Percentiles rank a stretch among this genome's conserved stretches.
Evolutionary conservation across 1,140 invertebrate genomes (phyloP).

Genomic region (Hylaeus anthracinus): DNA sequence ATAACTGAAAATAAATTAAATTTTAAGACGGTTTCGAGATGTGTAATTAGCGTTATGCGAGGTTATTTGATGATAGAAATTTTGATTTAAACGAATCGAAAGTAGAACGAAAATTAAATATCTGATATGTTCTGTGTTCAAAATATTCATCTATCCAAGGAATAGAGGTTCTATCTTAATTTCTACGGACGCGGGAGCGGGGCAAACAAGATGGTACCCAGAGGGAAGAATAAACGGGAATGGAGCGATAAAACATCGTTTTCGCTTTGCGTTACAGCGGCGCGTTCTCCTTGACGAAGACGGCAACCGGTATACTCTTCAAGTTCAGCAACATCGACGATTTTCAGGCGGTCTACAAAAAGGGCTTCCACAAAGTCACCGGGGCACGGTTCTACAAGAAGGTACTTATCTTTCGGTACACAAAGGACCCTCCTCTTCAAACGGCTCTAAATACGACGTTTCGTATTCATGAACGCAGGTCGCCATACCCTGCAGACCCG

Average conservation of each 20-base stretch:
- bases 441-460: slow-evolving; percentile 45
- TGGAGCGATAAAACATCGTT: slow-evolving; percentile 8
- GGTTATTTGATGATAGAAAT: too few relatives aligned
- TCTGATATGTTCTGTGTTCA: too few relatives aligned
- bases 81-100: too few relatives aligned
- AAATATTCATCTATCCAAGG: too few relatives aligned
- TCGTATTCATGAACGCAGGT: slow-evolving; percentile 81
- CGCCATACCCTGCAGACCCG: slow-evolving; percentile 90
- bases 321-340: slow-evolving; percentile 92
- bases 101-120: too few relatives aligned
- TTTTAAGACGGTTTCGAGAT: too few relatives aligned
- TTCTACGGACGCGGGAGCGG: too few relatives aligned
- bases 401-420: slow-evolving; percentile 78
- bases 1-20: too few relatives aligned
- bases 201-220: not conserved
- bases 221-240: not conserved
- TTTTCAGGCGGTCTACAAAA: slow-evolving; percentile 91
- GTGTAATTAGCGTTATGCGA: too few relatives aligned
- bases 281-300: slow-evolving; percentile 91
- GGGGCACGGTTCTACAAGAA: slow-evolving; percentile 89
- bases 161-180: too few relatives aligned
- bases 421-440: slow-evolving; percentile 63
- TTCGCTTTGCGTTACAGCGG: slow-evolving; percentile 80
- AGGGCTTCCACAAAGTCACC: slow-evolving; percentile 92
- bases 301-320: slow-evolving; percentile 92